phyloP scores from a whole-genome alignment of 2,113 vertebrate species.

The Gallinago paraguaiae region DNA sequence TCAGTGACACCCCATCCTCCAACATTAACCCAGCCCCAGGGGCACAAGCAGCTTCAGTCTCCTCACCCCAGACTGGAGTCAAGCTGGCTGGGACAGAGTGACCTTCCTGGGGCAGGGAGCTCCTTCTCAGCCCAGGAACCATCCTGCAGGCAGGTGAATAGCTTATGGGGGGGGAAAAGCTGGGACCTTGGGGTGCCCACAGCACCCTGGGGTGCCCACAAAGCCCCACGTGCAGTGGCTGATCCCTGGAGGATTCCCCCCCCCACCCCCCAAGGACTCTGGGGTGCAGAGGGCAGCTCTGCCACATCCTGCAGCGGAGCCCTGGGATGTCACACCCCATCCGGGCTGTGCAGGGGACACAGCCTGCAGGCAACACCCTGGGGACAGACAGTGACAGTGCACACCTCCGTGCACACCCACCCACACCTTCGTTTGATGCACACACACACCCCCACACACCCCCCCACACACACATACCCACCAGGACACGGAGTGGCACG shows the following conservation, averaged over 20 bases:
- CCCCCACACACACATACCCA: no score
- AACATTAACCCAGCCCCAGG: not conserved
- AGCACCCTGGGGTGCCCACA: not conserved
- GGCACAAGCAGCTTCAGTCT: not conserved
- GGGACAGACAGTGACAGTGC: fast-evolving
- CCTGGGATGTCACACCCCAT: not conserved
- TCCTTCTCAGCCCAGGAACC: not conserved
- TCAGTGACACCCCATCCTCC: not conserved
- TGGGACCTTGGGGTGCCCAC: not conserved
- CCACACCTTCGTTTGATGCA: fast-evolving
- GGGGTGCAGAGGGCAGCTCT: not conserved
- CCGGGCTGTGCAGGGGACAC: not conserved
- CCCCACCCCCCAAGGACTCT: no score
- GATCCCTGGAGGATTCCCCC: not conserved
- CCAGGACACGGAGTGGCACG: not conserved
- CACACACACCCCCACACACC: no score
- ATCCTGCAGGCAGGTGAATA: not conserved
- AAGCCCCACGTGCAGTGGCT: not conserved
- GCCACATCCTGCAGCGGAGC: not conserved
- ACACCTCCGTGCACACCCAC: not conserved
- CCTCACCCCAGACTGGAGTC: not conserved
- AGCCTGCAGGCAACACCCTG: not conserved
- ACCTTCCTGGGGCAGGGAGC: not conserved
- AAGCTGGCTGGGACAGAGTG: not conserved
- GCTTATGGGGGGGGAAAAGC: not conserved